Base-by-base conservation (phyloP, 1,140 invertebrate species). In the Drosophila ananassae region DNA sequence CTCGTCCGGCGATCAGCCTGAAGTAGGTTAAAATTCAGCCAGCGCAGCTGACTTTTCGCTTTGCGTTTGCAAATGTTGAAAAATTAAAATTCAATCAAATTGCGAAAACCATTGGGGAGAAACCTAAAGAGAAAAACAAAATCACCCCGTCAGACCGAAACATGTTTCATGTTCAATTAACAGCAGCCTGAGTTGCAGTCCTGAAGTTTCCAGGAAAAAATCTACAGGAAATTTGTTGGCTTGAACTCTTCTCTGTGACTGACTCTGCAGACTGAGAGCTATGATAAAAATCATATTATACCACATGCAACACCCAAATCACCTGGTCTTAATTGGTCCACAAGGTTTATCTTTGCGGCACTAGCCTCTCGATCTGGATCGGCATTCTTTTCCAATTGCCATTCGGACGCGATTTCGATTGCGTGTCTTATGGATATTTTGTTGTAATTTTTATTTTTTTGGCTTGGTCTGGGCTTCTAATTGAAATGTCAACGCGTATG, bases 11-110 rank as follows among this genome's bases (percentile, higher is more conserved):
- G 59, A 71, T 71, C 53, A 61, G 62, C 53, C 74, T 63, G 75
- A 82, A 81, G 78, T 82, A 82, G 79, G 79, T 82, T 80, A 77
- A 77, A 75, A 75, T 58, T 56, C 24, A 28, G 25, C 25, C 5
- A 28, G 67, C 78, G 74, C 67, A 64, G 73, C 73, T 75, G 73
- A 75, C 62, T 75, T 66, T 73, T 80, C 59, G 59, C 69, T 66
- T 78, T 59, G 76, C 58, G 59, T 78, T 73, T 73, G 62, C 57
- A 77, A 68, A 77, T 78, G 58, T 58, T 72, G 55, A 78, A 76
- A 80, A 80, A 80, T 80, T 80, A 82, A 82, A 80, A 80, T 81
- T 81, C 77, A 81, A 81, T 82, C 68, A 82, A 77, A 82, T 82
- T 80, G 79, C 79, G 75, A 80, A 71, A 71, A 71, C 64, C 47